A percentile compares a stretch with the other conserved stretches of the same genome.
phyloP scores from a whole-genome alignment of 2,888 invertebrate genomes.

The Megastigmus dorsalis region DNA sequence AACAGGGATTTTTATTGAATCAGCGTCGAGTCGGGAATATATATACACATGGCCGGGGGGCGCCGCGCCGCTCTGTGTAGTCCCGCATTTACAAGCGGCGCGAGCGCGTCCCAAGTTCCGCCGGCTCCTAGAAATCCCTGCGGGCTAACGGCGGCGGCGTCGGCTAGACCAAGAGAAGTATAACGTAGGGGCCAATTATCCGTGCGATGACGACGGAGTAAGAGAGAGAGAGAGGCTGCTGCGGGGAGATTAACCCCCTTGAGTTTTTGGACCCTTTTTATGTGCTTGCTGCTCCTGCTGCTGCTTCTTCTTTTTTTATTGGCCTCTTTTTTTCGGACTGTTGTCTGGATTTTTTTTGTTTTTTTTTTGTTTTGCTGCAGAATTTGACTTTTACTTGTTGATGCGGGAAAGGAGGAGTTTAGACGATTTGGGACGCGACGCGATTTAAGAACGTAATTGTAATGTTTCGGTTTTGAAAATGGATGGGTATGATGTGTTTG shows the following conservation, averaged over 20 bases:
- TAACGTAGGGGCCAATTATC: slow-evolving; percentile 69
- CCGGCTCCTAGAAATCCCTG: slow-evolving; percentile 71
- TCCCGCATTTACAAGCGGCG: neutral
- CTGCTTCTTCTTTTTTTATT: no score
- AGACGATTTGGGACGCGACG: no score
- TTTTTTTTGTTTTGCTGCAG: no score
- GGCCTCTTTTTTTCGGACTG: no score
- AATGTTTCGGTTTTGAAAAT: no score
- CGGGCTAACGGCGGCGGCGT: slow-evolving; percentile 57
- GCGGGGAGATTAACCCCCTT: slow-evolving; percentile 65
- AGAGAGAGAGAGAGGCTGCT: slow-evolving; percentile 59
- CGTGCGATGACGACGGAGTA: slow-evolving; percentile 57
- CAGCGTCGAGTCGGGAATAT: no score
- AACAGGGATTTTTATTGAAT: slow-evolving; percentile 68
- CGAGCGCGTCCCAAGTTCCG: slow-evolving; percentile 63
- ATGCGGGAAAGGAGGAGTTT: no score
- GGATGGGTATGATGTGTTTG: no score
- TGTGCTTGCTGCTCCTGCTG: neutral
- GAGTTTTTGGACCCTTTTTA: slow-evolving; percentile 24
- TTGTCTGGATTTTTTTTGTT: no score
- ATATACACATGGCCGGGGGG: no score
- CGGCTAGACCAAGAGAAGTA: slow-evolving; percentile 60
- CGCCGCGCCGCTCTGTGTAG: slow-evolving; percentile 57
- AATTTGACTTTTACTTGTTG: no score
- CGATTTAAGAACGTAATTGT: no score